Evolutionary conservation across 2,888 invertebrate species (phyloP).

Genomic region (Endotricha flammealis): DNA sequence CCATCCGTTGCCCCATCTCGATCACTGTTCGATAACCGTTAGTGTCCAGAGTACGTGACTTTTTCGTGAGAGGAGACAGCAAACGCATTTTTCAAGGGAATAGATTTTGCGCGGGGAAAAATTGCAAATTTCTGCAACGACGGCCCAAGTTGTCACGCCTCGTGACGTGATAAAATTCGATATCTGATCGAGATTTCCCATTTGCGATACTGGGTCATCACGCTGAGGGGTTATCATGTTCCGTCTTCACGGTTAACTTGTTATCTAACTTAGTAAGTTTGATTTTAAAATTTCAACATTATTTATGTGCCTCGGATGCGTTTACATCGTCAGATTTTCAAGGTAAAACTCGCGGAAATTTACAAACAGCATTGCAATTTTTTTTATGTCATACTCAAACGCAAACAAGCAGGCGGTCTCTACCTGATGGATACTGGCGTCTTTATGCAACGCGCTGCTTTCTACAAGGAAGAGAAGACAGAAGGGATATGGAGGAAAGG

Average conservation of each 20-base stretch:
- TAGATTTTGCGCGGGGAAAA: conserved; percentile 41
- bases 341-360: no score
- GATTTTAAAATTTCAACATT: no score
- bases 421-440: no score
- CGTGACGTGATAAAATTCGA: conserved; percentile 37
- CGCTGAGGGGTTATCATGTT: conserved; percentile 11
- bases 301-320: no score
- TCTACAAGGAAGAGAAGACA: no score
- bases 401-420: no score
- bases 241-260: conserved; percentile 16
- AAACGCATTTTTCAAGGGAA: conserved; percentile 54
- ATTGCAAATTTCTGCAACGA: conserved; percentile 42
- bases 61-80: conserved; percentile 37
- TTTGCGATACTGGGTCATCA: conserved; percentile 24
- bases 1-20: conserved; percentile 26
- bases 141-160: conserved; percentile 36
- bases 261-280: conserved; percentile 10
- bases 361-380: no score
- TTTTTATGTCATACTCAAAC: no score
- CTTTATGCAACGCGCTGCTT: no score
- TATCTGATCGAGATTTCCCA: conserved; percentile 38
- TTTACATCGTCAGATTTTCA: no score
- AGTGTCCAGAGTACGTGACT: conserved; percentile 62
- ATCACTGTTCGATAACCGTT: conserved; percentile 47
- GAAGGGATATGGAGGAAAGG: no score